Evolutionary conservation across 1,140 invertebrate species (phyloP).

Genomic region (Drosophila aff.): DNA sequence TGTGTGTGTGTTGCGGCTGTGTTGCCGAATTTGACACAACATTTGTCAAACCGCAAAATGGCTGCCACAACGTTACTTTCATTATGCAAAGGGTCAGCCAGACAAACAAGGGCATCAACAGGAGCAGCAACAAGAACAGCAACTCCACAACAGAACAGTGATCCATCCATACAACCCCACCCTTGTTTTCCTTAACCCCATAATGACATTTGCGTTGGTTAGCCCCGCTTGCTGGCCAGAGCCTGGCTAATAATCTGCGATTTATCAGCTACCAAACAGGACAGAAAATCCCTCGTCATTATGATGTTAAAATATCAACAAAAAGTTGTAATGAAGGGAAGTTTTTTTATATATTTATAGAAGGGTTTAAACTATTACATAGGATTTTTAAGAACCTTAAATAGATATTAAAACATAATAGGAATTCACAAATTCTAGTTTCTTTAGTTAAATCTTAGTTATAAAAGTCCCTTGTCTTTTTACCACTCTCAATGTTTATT

Average conservation of each 20-base stretch:
- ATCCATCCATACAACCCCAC: background rate
- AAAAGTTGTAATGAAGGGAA: too few relatives aligned
- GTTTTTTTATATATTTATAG: too few relatives aligned
- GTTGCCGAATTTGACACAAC: slow-evolving; percentile 82
- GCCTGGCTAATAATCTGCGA: slow-evolving; percentile 65
- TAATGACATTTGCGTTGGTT: slow-evolving; percentile 69
- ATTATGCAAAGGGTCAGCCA: slow-evolving; percentile 78
- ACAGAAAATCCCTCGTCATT: slow-evolving; percentile 3
- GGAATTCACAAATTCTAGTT: background rate
- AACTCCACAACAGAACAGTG: background rate
- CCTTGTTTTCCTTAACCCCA: slow-evolving; percentile 11
- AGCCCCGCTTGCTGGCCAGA: slow-evolving; percentile 36
- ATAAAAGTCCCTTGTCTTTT: too few relatives aligned
- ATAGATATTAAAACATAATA: too few relatives aligned
- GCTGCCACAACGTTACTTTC: slow-evolving; percentile 79
- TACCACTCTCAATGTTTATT: background rate
- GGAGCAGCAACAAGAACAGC: background rate
- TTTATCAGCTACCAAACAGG: slow-evolving; percentile 52
- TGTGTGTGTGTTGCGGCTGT: slow-evolving; percentile 55
- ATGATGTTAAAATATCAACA: background rate
- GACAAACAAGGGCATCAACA: slow-evolving; percentile 51
- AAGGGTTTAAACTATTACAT: too few relatives aligned
- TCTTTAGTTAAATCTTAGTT: too few relatives aligned
- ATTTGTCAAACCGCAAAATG: slow-evolving; percentile 83
- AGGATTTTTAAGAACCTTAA: too few relatives aligned